Evolutionary conservation across 1,140 invertebrate genomes (phyloP), one percentile per base, ranked within the genome.

Genomic region (Drosophila ironensis): DNA sequence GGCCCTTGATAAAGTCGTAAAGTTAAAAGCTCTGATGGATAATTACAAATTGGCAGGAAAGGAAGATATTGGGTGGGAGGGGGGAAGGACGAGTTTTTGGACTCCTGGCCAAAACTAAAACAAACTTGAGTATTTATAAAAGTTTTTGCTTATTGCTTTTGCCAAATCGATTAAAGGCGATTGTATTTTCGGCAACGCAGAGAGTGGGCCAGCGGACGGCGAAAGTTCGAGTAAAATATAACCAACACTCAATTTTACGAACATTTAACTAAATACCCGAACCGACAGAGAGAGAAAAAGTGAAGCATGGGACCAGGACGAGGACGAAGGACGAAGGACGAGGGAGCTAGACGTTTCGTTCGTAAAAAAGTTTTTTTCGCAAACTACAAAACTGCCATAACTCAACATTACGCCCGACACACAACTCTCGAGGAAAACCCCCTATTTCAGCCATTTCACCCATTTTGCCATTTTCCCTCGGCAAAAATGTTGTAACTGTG

Each of bases 321-420:
- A n/a, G n/a, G 28, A 51, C 17, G 20, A 37, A 25, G 7, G 33
- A 19, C 12, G 11, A 20, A 25, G 7, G n/a, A n/a, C n/a, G n/a
- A 20, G n/a, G 12, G 9, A 28, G 17, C 22, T 45, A 59, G 60
- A 68, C 54, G n/a, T n/a, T n/a, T 64, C 17, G 74, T 78, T 69
- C 73, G 56, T 78, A 74, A 86, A 82, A 75, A 84, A 71, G 56
- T 61, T 77, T 82, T 77, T 82, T 56, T 53, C 70, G 38, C 67
- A 86, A 84, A 84, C 78, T 84, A 86, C 78, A 84, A 86, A 86
- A 87, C 81, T 86, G 74, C 81, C 74, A 86, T 86, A 87, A 87
- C 81, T 86, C 81, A 86, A 87, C 80, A 86, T 86, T 86, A 86
- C 78, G 64, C 80, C 69, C 63, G 40, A 75, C 48, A 63, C 38